These are phyloP conservation scores for Trididemnum nubilum DNA, from an alignment of 23 tunicate genomes.

Conservation along the genomic window DNA sequence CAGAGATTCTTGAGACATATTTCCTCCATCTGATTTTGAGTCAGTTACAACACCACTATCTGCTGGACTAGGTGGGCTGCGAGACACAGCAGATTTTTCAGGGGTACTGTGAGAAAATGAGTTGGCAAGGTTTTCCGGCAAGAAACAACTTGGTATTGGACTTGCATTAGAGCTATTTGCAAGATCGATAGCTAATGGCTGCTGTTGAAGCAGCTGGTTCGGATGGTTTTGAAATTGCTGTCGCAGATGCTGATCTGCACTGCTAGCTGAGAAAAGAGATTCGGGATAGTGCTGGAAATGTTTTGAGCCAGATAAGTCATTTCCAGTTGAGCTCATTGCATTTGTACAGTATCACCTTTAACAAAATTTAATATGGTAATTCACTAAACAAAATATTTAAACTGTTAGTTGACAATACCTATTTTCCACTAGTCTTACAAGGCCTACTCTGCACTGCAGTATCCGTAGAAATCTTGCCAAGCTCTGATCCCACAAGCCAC, in stretches of 20 bases:
- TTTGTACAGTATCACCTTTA: not conserved
- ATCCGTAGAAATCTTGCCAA: no score
- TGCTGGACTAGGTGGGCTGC: conserved; percentile 72
- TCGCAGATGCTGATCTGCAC: conserved; percentile 19
- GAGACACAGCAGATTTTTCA: conserved; percentile 53
- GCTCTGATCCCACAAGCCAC: no score
- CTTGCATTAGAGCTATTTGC: conserved; percentile 2
- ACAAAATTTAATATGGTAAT: not conserved
- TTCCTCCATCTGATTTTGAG: conserved; percentile 51
- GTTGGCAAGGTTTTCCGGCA: conserved; percentile 43
- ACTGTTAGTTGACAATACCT: no score
- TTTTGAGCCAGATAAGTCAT: conserved; percentile 21
- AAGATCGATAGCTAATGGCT: not conserved
- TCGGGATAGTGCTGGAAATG: conserved; percentile 23
- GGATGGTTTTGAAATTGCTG: conserved; percentile 5
- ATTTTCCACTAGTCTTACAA: no score
- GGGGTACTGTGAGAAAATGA: conserved; percentile 41
- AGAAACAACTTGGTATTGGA: conserved; percentile 41
- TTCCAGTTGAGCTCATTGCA: conserved; percentile 21
- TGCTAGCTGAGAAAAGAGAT: conserved; percentile 16
- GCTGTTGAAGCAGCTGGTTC: not conserved
- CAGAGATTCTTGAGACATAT: conserved; percentile 49
- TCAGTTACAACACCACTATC: conserved; percentile 81
- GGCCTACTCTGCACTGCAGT: no score
- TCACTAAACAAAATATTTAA: not conserved